Percentiles rank a stretch among this genome's conserved stretches.
Conservation (phyloP, 2,797 vertebrate genomes). For the Sylvia borin region DNA sequence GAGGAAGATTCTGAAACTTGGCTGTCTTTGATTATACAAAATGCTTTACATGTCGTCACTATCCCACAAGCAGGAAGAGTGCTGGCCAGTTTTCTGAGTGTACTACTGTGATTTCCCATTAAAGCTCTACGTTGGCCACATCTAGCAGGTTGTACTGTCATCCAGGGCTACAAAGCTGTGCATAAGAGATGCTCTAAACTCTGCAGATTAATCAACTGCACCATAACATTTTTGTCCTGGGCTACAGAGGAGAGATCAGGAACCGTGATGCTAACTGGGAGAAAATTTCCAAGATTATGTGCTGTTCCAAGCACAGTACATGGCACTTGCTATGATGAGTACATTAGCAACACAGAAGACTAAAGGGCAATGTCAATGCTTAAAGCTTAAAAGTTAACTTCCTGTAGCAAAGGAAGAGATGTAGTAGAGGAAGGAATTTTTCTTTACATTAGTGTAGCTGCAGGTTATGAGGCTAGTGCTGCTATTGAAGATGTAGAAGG, state of each 20-base stretch:
- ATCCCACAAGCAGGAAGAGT: neutral
- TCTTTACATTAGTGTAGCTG: neutral
- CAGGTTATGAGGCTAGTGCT: neutral
- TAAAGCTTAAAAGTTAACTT: neutral
- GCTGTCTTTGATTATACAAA: neutral
- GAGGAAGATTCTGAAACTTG: neutral
- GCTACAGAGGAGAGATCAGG: neutral
- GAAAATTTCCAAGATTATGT: neutral
- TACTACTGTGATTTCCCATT: neutral
- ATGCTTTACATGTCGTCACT: neutral
- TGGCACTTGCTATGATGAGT: neutral
- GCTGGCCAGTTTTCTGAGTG: neutral
- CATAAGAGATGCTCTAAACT: neutral
- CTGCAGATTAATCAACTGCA: neutral
- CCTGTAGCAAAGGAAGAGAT: neutral
- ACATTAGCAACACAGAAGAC: neutral
- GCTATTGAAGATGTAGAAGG: neutral
- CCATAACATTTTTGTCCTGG: neutral
- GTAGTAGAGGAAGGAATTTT: neutral
- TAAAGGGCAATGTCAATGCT: neutral
- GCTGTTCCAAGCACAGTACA: neutral
- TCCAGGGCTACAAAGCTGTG: neutral
- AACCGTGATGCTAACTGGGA: neutral
- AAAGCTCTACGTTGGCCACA: neutral
- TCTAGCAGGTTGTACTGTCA: neutral